A percentile compares a stretch with the other conserved stretches of the same genome.
phyloP scores from a whole-genome alignment of 2,797 vertebrate genomes.

The Cirrhinus mrigala region DNA sequence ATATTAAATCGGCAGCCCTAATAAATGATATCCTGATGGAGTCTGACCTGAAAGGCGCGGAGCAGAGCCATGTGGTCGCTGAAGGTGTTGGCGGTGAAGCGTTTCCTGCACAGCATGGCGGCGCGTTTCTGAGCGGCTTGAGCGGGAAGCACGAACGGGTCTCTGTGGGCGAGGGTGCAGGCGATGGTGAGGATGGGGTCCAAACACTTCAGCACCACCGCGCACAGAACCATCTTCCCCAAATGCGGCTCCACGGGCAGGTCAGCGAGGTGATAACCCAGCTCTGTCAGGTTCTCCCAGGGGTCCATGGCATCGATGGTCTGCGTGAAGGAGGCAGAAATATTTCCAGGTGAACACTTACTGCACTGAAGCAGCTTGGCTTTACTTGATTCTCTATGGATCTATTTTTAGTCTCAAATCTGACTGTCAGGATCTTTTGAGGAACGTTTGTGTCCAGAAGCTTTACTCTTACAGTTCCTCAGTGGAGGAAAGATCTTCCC shows the following conservation, averaged over 20 bases:
- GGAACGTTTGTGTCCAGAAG: too few relatives aligned
- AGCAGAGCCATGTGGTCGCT: conserved; percentile 98
- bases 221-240: conserved; percentile 96
- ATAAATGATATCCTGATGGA: background rate
- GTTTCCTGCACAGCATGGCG: conserved; percentile 87
- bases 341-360: background rate
- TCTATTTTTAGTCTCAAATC: background rate
- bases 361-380: too few relatives aligned
- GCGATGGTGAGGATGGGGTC: conserved; percentile 96
- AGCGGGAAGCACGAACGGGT: conserved; percentile 90
- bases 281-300: conserved; percentile 91
- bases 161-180: conserved; percentile 90
- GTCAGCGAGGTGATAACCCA: conserved; percentile 93
- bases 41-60: conserved; percentile 91
- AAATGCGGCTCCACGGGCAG: conserved; percentile 94
- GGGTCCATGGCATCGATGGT: conserved; percentile 92
- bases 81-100: conserved; percentile 87
- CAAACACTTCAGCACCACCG: conserved; percentile 91
- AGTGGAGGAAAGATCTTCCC: too few relatives aligned
- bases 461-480: too few relatives aligned
- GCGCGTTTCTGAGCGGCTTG: conserved; percentile 87
- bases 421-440: background rate
- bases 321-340: conserved; percentile 66
- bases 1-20: too few relatives aligned
- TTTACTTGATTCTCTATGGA: too few relatives aligned